Conservation (phyloP, 2,113 vertebrate genomes). For the Galemys pyrenaicus region DNA sequence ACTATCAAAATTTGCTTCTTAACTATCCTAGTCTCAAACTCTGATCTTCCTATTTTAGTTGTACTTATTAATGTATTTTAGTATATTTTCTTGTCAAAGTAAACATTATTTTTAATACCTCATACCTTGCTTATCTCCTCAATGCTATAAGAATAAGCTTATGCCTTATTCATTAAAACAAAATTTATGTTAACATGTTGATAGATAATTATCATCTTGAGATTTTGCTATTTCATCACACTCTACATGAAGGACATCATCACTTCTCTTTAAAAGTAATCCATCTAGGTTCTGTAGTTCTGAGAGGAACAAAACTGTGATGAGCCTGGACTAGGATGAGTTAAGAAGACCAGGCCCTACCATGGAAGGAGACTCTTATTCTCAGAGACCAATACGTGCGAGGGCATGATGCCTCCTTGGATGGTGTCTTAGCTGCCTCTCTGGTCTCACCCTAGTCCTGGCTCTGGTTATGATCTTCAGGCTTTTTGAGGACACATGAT, state of each 20-base stretch:
- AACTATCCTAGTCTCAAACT: background rate
- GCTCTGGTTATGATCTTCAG: background rate
- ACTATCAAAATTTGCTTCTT: background rate
- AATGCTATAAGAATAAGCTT: background rate
- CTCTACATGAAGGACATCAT: background rate
- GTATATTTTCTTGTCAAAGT: background rate
- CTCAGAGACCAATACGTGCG: background rate
- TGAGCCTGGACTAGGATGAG: background rate
- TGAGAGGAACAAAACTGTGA: background rate
- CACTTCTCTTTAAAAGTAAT: background rate
- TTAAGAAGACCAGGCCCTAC: background rate
- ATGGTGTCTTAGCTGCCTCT: background rate
- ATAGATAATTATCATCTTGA: background rate
- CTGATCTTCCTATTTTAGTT: background rate
- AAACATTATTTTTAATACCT: no score
- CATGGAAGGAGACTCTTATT: background rate
- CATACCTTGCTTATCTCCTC: background rate
- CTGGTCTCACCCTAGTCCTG: background rate
- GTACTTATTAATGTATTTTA: background rate
- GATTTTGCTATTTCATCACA: background rate
- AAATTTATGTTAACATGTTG: background rate
- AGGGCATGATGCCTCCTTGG: background rate
- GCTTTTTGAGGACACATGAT: background rate
- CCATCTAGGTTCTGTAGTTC: background rate
- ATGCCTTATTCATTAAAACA: background rate